Percentiles rank a stretch among this genome's conserved stretches.
phyloP scores from a whole-genome alignment of 1,140 invertebrate species.

The Glossosoma conforme region DNA sequence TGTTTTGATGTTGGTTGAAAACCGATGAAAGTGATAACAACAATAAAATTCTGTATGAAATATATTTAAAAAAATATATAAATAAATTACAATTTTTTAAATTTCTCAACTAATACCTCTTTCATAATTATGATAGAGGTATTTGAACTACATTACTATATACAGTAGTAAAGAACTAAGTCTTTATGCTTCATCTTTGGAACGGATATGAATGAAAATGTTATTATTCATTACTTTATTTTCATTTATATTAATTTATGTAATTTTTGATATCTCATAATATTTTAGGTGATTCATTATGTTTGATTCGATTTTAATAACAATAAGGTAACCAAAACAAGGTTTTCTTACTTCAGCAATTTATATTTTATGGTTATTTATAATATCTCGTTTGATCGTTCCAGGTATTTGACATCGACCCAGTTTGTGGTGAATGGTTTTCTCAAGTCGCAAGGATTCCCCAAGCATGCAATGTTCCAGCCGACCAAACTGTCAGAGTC shows the following conservation, averaged over 20 bases:
- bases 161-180: too few species aligned
- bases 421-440: slow-evolving; percentile 72
- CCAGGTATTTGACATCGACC: slow-evolving; percentile 61
- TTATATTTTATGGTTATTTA: slow-evolving; percentile 1
- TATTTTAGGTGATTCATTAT: not conserved
- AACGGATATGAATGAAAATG: not conserved
- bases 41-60: too few species aligned
- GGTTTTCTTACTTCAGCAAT: not conserved
- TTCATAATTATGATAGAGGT: too few species aligned
- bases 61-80: too few species aligned
- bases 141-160: too few species aligned
- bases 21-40: too few species aligned
- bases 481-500: slow-evolving; percentile 63
- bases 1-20: too few species aligned
- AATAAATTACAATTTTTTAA: too few species aligned
- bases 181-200: too few species aligned
- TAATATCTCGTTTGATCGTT: slow-evolving; percentile 30
- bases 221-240: slow-evolving; percentile 3
- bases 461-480: slow-evolving; percentile 66
- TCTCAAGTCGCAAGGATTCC: slow-evolving; percentile 68
- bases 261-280: not conserved
- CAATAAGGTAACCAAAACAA: not conserved
- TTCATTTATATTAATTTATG: slow-evolving; percentile 2
- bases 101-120: too few species aligned
- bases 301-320: not conserved